Evolutionary conservation across 2,888 invertebrate genomes (phyloP), one percentile per base, ranked within the genome.

Genomic region (Thecophora atra): DNA sequence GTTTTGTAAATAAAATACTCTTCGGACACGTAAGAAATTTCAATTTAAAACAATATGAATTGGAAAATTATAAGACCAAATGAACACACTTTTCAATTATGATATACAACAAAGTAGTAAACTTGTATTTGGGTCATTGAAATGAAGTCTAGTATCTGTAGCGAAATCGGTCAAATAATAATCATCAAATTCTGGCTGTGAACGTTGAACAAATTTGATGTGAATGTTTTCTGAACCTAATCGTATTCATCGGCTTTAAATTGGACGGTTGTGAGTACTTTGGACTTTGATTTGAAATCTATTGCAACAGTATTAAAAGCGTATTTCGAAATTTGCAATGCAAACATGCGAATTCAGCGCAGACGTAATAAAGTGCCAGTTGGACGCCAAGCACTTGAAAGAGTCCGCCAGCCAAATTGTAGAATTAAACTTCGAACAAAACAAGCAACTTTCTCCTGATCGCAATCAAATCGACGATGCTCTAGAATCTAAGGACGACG

Each of bases 341-440:
- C 65, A 66, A 52, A 26, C 56, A 42, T 66, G 65, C 65, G 21
- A 66, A 52, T n/a, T 30, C 28, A 30, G 19, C 52, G 30, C 13
- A 66, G 65, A 52, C 13, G 60, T n/a, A 7, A 60, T 3, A 26
- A 26, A 56, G 37, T 6, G 13, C 15, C 56, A 26, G 13, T 56
- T 26, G 26, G 56, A 21, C 15, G 19, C 52, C n/a, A 17, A 17
- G 30, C 30, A 17, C 2, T 8, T n/a, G n/a, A 28, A 37, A 26
- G n/a, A 30, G 60, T 30, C 60, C 30, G 3, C 17, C 60, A 60
- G 30, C 3, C 30, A 60, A 60, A 2, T 17, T 15, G 28, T 15
- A n/a, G 26, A n/a, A 13, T 5, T 15, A 37, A 30, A 30, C 8
- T n/a, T 60, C 30, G 11, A n/a, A 26, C 28, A 60, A 17, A 5